Conservation (phyloP, 2,888 invertebrate genomes). For the Horisme vitalbata region DNA sequence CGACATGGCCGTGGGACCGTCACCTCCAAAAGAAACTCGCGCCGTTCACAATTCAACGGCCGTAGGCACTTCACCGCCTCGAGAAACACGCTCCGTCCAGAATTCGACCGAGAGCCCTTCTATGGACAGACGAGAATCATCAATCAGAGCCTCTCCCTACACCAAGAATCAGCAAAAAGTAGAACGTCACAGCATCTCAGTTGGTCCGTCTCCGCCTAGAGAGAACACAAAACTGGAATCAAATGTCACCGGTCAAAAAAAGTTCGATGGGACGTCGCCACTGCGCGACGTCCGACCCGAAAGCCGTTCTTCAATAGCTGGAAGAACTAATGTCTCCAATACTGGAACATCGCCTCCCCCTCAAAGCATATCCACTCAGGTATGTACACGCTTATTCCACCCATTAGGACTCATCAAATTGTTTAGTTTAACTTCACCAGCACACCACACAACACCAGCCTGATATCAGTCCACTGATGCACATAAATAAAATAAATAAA, state of each 20-base stretch:
- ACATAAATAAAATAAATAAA: no score
- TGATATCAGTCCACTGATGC: no score
- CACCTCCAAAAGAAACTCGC: slow-evolving; percentile 60
- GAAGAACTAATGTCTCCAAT: slow-evolving; percentile 71
- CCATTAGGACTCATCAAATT: no score
- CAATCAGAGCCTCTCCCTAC: slow-evolving; percentile 46
- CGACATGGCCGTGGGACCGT: slow-evolving; percentile 71
- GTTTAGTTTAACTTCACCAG: no score
- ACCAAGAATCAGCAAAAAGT: slow-evolving; percentile 33
- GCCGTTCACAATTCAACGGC: slow-evolving; percentile 23
- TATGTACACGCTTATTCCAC: slow-evolving; percentile 43
- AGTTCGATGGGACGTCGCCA: slow-evolving; percentile 80
- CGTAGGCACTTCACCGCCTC: slow-evolving; percentile 36
- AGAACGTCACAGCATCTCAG: slow-evolving; percentile 51
- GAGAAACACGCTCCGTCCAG: slow-evolving; percentile 4
- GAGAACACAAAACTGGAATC: slow-evolving; percentile 20
- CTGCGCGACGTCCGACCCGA: slow-evolving; percentile 48
- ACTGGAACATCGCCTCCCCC: slow-evolving; percentile 94
- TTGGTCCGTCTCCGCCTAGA: slow-evolving; percentile 30
- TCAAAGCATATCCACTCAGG: slow-evolving; percentile 94
- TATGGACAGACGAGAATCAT: slow-evolving; percentile 35
- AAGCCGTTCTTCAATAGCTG: slow-evolving; percentile 43
- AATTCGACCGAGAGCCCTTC: slow-evolving; percentile 21
- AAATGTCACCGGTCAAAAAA: slow-evolving; percentile 54
- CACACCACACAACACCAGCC: no score